Evolutionary conservation across 2,113 vertebrate species (phyloP).

Genomic region (Lepus europaeus): DNA sequence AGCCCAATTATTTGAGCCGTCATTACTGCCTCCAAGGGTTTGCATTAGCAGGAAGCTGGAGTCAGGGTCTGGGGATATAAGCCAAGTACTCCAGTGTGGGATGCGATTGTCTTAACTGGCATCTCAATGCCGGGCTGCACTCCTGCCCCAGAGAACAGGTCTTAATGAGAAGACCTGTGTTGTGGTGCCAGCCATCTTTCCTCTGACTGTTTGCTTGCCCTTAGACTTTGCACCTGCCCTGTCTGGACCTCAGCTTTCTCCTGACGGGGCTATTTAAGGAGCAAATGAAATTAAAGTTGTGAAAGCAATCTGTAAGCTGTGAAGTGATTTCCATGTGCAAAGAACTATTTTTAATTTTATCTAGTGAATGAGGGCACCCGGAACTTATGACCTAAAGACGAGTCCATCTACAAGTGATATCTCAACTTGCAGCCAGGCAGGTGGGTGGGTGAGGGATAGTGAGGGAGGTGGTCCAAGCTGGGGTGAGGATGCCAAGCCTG

Average conservation of each 20-base stretch:
- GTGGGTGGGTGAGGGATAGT: no score
- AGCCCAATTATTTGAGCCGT: no score
- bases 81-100: no score
- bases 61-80: no score
- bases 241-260: conserved; percentile 58
- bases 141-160: not conserved
- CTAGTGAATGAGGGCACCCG: not conserved
- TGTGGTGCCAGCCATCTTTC: not conserved
- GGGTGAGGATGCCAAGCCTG: not conserved
- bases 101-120: no score
- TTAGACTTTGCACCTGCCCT: not conserved
- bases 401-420: not conserved
- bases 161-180: not conserved
- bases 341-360: conserved; percentile 45
- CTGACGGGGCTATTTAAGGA: conserved; percentile 36
- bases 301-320: conserved; percentile 68
- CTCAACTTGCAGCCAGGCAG: not conserved
- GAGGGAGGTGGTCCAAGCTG: not conserved
- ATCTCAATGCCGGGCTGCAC: no score
- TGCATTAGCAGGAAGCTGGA: no score
- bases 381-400: not conserved
- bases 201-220: not conserved
- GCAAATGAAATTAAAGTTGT: conserved; percentile 65
- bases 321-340: conserved; percentile 59
- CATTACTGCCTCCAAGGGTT: no score